Evolutionary conservation across 2,888 invertebrate species (phyloP).

Genomic region (Cepaea hortensis): DNA sequence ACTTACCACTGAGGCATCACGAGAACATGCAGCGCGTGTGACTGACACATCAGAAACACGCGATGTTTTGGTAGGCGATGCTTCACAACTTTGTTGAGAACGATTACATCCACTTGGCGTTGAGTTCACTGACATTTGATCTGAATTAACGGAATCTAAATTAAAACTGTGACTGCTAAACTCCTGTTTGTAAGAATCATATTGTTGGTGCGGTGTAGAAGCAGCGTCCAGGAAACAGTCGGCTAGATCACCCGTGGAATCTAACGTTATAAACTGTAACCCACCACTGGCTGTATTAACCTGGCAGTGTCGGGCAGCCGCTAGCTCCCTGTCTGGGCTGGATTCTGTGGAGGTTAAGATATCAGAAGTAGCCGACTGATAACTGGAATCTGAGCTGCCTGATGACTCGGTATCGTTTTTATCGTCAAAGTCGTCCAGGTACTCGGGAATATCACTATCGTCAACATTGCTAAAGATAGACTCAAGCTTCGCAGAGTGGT

Average conservation of each 20-base stretch:
- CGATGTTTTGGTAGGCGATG: background rate
- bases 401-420: constrained; percentile 20
- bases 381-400: constrained; percentile 35
- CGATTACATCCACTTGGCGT: background rate
- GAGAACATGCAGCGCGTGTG: background rate
- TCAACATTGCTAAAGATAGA: background rate
- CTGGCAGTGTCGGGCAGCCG: background rate
- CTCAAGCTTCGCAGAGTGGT: too few relatives aligned
- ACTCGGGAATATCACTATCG: background rate
- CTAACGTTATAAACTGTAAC: constrained; percentile 3
- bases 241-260: background rate
- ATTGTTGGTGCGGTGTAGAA: background rate
- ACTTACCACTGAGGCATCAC: background rate
- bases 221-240: background rate
- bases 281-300: constrained; percentile 17
- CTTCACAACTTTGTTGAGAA: background rate
- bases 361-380: constrained; percentile 43
- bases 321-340: background rate
- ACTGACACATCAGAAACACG: background rate
- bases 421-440: background rate
- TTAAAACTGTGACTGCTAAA: background rate
- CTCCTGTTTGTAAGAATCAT: background rate
- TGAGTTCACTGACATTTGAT: background rate
- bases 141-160: background rate
- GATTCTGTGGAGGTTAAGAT: constrained; percentile 20